Base-by-base conservation (phyloP, 2,113 vertebrate species). In the Trogon melanurus region DNA sequence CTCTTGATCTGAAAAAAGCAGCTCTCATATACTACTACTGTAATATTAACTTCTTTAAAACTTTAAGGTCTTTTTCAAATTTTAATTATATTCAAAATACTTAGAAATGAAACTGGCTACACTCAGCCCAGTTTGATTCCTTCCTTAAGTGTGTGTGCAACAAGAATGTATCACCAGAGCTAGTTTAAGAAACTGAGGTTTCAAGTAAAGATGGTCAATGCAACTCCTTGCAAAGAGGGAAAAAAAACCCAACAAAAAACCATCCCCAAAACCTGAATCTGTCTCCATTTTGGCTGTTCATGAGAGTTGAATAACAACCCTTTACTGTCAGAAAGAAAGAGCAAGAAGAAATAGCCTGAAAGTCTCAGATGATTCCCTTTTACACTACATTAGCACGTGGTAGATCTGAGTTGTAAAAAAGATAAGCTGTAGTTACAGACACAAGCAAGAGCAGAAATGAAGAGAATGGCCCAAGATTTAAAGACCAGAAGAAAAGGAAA, bases 311-410 rank as follows among this genome's bases (percentile, higher is more conserved):
- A 13, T 54, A n/a, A 57, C 14, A 61, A 54, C 14, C 16, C 13
- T 66, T 47, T 41, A 60, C 17, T 41, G 7, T 73, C n/a, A 54
- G 58, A 66, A 58, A 51, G 19, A 47, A 13, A 56, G 6, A 32
- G 7, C 32, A 91, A 16, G 17, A 74, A 34, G 29, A 85, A 67
- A 61, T 18, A 61, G 48, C 38, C 27, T 75, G 8, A 14, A 69
- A 61, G n/a, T 47, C 27, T 54, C 19, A 11, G 12, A 29, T n/a
- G 23, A 61, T 54, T 18, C 16, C 23, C 23, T 67, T 67, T 56
- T 27, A 61, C 16, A 61, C 7, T 27, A 53, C 0, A 0, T 47
- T 26, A 56, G 12, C 1, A 0, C 20, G 25, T 0, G 2, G 30
- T 16, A 62, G 16, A 56, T 56, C 17, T 1, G 41, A 56, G 41